phyloP scores from a whole-genome alignment of 2,113 vertebrate genomes.

The Phainopepla nitens region DNA sequence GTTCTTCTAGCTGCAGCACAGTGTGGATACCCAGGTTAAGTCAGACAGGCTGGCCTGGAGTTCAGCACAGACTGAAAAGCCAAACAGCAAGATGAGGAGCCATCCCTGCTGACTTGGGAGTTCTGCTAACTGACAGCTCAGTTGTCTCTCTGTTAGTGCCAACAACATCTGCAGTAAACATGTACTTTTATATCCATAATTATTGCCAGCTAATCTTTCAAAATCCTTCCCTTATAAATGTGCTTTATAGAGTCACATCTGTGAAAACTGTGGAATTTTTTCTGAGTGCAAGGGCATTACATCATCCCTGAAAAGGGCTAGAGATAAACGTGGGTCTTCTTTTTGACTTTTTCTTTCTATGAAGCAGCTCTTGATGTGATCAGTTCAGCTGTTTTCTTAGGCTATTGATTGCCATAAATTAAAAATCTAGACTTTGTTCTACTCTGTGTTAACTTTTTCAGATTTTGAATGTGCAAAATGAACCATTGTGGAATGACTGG shows the following conservation, averaged over 20 bases:
- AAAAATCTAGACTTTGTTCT: not conserved
- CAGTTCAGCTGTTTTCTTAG: not conserved
- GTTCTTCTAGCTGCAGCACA: not conserved
- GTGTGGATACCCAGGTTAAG: not conserved
- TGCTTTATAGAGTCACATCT: not conserved
- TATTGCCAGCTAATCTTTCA: not conserved
- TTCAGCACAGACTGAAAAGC: not conserved
- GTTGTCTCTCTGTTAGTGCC: not conserved
- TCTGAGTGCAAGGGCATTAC: not conserved
- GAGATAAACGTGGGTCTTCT: not conserved
- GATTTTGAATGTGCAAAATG: conserved; percentile 82
- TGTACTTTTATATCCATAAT: not conserved
- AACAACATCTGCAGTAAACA: not conserved
- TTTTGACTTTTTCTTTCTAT: not conserved
- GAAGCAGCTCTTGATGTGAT: not conserved
- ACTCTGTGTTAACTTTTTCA: conserved; percentile 51
- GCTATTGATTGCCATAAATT: not conserved
- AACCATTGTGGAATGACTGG: conserved; percentile 83
- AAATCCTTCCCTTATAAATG: not conserved
- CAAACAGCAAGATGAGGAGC: not conserved
- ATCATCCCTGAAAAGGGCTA: not conserved
- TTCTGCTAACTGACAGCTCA: not conserved
- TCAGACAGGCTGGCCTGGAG: not conserved
- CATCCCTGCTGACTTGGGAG: too few species aligned
- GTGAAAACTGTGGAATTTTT: not conserved